These are phyloP conservation scores for Meda fulgida DNA, from an alignment of 2,797 vertebrate species.

Conservation along the genomic window DNA sequence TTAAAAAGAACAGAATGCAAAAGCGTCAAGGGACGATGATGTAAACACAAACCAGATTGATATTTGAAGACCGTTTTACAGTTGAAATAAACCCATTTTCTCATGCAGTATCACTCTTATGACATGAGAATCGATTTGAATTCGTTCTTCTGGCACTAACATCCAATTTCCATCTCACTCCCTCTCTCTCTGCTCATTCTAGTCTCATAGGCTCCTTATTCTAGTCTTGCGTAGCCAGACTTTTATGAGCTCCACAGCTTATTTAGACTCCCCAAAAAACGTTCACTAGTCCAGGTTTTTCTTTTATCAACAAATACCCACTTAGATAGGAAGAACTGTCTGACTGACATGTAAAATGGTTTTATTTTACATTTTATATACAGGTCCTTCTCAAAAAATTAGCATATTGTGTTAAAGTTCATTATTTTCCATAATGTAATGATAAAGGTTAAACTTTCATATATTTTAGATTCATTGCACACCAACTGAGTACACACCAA, in stretches of 20 bases:
- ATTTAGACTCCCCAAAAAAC: background rate
- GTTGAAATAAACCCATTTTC: constrained; percentile 4
- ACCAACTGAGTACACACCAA: too few species aligned
- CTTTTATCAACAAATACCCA: background rate
- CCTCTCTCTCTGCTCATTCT: background rate
- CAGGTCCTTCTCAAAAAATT: too few species aligned
- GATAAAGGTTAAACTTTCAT: too few species aligned
- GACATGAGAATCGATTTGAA: constrained; percentile 19
- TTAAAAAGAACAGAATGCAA: constrained; percentile 15
- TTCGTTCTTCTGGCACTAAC: constrained; percentile 16
- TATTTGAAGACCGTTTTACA: background rate
- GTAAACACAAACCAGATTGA: background rate
- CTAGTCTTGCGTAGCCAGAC: background rate
- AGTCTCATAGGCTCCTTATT: background rate
- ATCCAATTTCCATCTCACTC: constrained; percentile 10
- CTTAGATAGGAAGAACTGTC: background rate
- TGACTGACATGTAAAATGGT: background rate
- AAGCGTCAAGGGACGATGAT: background rate
- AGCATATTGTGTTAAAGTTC: too few species aligned
- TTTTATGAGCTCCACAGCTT: background rate
- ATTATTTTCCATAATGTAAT: too few species aligned
- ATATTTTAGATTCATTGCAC: too few species aligned
- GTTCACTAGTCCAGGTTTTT: background rate
- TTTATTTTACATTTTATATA: background rate
- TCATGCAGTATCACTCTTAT: background rate